A percentile compares a stretch with the other conserved stretches of the same genome.
These are phyloP conservation scores for Kryptopterus vitreolus DNA, from an alignment of 2,797 vertebrate genomes.

Conservation along the genomic window DNA sequence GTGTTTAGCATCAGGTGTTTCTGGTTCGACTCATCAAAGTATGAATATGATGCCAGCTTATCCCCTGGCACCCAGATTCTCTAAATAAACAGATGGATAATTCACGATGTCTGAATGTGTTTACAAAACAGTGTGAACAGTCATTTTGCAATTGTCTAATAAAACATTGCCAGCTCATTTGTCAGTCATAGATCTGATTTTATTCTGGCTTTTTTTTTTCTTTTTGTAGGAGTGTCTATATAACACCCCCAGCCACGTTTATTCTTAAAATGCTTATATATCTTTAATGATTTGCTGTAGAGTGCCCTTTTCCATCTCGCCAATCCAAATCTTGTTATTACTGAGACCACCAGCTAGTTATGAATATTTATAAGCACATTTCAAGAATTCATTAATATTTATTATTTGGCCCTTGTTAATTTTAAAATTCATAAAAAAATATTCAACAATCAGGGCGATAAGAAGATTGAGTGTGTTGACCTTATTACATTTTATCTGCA, in stretches of 20 bases:
- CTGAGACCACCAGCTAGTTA: neutral
- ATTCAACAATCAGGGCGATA: neutral
- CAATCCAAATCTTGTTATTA: neutral
- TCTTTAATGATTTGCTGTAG: neutral
- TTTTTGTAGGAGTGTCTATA: neutral
- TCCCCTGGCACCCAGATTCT: neutral
- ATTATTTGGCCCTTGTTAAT: neutral
- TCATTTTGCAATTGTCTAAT: neutral
- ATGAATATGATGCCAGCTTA: neutral
- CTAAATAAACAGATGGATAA: neutral
- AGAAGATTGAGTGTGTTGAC: neutral
- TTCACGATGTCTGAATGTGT: constrained; percentile 24
- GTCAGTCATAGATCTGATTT: neutral
- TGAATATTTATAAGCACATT: constrained; percentile 22
- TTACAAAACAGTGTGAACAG: constrained; percentile 9
- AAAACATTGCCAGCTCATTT: neutral
- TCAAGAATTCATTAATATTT: neutral
- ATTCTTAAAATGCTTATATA: constrained; percentile 3
- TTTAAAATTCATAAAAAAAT: constrained; percentile 1
- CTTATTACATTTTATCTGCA: neutral
- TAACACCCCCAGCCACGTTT: neutral
- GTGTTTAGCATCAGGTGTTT: neutral
- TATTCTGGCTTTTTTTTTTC: neutral
- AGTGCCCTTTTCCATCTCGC: neutral
- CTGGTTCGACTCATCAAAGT: neutral